Evolutionary conservation across 2,888 invertebrate genomes (phyloP).

Genomic region (Eupithecia insigniata): DNA sequence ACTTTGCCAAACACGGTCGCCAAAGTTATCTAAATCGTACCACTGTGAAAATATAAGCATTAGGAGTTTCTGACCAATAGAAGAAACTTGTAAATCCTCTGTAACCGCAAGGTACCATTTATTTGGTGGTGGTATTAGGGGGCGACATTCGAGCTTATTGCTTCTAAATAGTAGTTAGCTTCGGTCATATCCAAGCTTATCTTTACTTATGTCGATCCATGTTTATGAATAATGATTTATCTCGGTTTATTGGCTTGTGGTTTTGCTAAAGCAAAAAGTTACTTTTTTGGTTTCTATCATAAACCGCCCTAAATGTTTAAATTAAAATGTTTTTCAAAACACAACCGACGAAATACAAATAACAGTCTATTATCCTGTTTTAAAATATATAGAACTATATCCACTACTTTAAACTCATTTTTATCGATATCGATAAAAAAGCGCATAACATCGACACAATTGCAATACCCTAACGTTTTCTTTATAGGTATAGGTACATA

Average conservation of each 20-base stretch:
- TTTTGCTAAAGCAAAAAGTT: background rate
- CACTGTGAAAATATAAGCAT: constrained; percentile 64
- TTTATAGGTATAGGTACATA: background rate
- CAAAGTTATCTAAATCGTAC: constrained; percentile 61
- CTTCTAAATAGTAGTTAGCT: constrained; percentile 57
- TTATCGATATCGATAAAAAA: background rate
- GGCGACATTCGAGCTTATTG: constrained; percentile 54
- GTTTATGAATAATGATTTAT: constrained; percentile 28
- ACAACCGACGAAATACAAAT: background rate
- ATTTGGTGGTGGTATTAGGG: constrained; percentile 51
- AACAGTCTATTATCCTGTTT: background rate
- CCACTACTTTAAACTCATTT: background rate
- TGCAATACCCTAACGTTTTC: background rate
- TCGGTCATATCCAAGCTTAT: constrained; percentile 32
- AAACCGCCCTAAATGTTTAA: background rate
- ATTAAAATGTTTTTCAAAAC: background rate
- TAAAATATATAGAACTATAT: background rate
- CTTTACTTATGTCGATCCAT: constrained; percentile 28
- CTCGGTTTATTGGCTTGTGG: constrained; percentile 8
- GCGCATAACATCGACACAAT: background rate
- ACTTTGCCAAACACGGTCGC: constrained; percentile 61
- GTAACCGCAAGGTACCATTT: constrained; percentile 63
- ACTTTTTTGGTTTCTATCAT: background rate
- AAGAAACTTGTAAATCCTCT: constrained; percentile 79
- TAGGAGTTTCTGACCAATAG: constrained; percentile 61